Evolutionary conservation across 2,797 vertebrate genomes (phyloP), one percentile per base, ranked within the genome.

Genomic region (Lepus townsendii): DNA sequence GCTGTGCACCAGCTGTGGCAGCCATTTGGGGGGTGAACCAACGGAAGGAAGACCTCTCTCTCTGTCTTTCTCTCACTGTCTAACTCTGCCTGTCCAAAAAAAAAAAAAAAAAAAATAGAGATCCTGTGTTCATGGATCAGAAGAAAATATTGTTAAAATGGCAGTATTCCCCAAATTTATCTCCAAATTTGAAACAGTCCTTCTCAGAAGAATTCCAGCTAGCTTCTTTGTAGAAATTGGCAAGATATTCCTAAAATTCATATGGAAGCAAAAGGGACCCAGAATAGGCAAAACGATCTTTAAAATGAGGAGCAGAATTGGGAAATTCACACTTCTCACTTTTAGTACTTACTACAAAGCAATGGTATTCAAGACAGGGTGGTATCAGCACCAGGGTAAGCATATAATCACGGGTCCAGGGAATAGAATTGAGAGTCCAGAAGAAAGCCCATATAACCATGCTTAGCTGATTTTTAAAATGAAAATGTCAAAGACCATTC

Each of bases 161-260:
- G 1, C 10, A 42, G 6, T 80, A 63, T 52, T 79, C 65, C 19
- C 60, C 42, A 22, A 75, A 69, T 19, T 82, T 35, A 57, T 90
- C 63, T 82, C 57, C 65, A 80, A 47, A 50, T 30, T 63, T 13
- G 27, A 19, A 10, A 68, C 62, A 84, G 14, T 84, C 73, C 75
- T 24, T 84, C 7, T 75, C 79, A 60, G 75, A 79, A 66, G 42
- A 47, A 47, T 80, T 13, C 38, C 66, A 79, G 57, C 24, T 79
- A 79, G 32, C 20, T 57, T 77, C 72, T 90, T 91, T 87, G 65
- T 83, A 77, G 78, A 83, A 95, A 78, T 72, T 57, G 35, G 90
- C 26, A 94, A 54, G 42, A 47, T 78, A n/a, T 69, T 76, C 42
- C 71, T 79, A 60, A 87, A 71, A 66, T 60, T 90, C 7, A n/a